Percentiles rank a stretch among this genome's conserved stretches.
Conservation (phyloP, 2,888 invertebrate species). For the Patella pellucida region DNA sequence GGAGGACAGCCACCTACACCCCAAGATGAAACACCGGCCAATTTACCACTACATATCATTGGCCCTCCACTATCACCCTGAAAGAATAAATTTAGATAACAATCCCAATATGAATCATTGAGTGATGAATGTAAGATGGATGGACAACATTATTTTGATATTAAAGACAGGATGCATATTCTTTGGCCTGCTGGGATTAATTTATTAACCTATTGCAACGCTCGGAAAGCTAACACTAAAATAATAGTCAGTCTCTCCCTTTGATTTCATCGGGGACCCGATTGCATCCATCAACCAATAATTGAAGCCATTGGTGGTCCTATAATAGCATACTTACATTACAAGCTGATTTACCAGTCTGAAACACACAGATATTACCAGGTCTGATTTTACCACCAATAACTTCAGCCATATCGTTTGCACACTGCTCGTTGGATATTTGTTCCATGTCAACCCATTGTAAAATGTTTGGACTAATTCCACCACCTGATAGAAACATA, state of each 20-base stretch:
- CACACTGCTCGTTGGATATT: slow-evolving; percentile 33
- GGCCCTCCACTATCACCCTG: slow-evolving; percentile 55
- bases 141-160: too few species aligned
- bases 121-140: too few species aligned
- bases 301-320: too few species aligned
- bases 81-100: background rate
- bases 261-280: too few species aligned
- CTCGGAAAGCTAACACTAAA: too few species aligned
- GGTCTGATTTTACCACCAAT: slow-evolving; percentile 28
- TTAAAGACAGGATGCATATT: too few species aligned
- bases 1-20: slow-evolving; percentile 40
- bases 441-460: slow-evolving; percentile 37
- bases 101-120: too few species aligned
- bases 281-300: too few species aligned
- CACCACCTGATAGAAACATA: slow-evolving; percentile 20
- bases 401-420: slow-evolving; percentile 24
- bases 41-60: slow-evolving; percentile 36
- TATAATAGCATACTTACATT: slow-evolving; percentile 28
- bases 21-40: slow-evolving; percentile 52
- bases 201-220: too few species aligned
- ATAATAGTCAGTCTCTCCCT: too few species aligned
- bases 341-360: slow-evolving; percentile 39
- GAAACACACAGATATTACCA: slow-evolving; percentile 40
- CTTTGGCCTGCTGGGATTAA: too few species aligned
- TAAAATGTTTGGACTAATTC: slow-evolving; percentile 26